These are phyloP conservation scores for Idaea dimidiata DNA, from an alignment of 2,888 invertebrate genomes.

Conservation along the genomic window DNA sequence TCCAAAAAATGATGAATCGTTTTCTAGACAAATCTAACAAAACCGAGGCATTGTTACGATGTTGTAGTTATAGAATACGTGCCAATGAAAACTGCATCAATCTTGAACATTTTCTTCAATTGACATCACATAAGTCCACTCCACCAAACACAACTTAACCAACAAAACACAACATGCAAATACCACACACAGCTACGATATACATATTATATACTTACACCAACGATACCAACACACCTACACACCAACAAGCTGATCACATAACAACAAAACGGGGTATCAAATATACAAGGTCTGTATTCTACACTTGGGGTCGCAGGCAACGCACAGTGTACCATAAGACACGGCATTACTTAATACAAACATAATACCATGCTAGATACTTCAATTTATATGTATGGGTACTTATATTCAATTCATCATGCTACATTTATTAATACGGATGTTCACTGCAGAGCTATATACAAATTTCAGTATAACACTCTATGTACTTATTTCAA, in stretches of 20 bases:
- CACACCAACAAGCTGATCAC: conserved; percentile 40
- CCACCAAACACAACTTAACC: background rate
- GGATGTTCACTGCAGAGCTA: too few species aligned
- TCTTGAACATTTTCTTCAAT: too few species aligned
- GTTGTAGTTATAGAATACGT: too few species aligned
- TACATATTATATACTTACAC: background rate
- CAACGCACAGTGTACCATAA: conserved; percentile 65
- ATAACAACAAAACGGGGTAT: conserved; percentile 38
- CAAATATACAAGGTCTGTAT: conserved; percentile 35
- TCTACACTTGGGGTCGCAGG: conserved; percentile 76
- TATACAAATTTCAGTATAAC: too few species aligned
- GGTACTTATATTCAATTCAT: conserved; percentile 11
- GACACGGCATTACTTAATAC: conserved; percentile 35
- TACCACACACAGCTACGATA: background rate
- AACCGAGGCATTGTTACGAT: too few species aligned
- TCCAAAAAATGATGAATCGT: too few species aligned
- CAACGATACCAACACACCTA: conserved; percentile 18
- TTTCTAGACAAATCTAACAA: too few species aligned
- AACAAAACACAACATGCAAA: conserved; percentile 1
- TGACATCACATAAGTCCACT: too few species aligned
- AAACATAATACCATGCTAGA: conserved; percentile 42
- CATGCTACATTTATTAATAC: conserved; percentile 18
- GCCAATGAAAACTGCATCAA: too few species aligned
- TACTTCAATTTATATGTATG: background rate
- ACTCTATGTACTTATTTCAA: too few species aligned